Evolutionary conservation across 92 coral and sea anemone genomes (phyloP).

Genomic region (Nematostella vectensis): DNA sequence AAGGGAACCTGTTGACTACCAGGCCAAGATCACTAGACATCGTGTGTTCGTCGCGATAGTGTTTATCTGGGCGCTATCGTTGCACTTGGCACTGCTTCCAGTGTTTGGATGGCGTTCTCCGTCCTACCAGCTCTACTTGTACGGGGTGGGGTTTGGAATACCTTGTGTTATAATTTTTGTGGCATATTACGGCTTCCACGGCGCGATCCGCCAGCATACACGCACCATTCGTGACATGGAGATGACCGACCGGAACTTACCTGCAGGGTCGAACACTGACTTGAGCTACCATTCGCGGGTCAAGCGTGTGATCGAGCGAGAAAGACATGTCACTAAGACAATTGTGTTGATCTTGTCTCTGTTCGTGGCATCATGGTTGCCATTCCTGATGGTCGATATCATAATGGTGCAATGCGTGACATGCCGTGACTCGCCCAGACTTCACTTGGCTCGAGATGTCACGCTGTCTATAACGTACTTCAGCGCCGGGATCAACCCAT

Average conservation of each 20-base stretch:
- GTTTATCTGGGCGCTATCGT: constrained; percentile 37
- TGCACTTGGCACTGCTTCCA: constrained; percentile 48
- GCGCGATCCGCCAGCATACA: constrained; percentile 42
- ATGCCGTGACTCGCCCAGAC: constrained; percentile 19
- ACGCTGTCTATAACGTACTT: constrained; percentile 62
- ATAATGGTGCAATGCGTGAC: constrained; percentile 49
- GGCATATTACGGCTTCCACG: constrained; percentile 40
- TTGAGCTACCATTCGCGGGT: neutral
- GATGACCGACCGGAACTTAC: constrained; percentile 3
- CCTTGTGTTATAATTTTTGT: constrained; percentile 35
- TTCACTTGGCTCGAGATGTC: constrained; percentile 53
- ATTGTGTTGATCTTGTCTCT: constrained; percentile 37
- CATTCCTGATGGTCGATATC: constrained; percentile 49
- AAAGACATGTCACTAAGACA: constrained; percentile 62
- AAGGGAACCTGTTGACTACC: constrained; percentile 45
- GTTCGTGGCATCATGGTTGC: constrained; percentile 53
- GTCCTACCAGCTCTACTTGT: constrained; percentile 55
- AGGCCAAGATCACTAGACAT: constrained; percentile 30
- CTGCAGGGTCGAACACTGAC: neutral
- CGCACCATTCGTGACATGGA: constrained; percentile 17
- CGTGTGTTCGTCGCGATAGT: constrained; percentile 26
- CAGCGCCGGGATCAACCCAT: constrained; percentile 68
- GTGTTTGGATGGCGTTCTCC: constrained; percentile 47
- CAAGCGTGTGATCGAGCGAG: constrained; percentile 32
- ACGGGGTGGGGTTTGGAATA: constrained; percentile 39